Evolutionary conservation across 2,113 vertebrate genomes (phyloP).

Genomic region (Lichenostomus cassidix): DNA sequence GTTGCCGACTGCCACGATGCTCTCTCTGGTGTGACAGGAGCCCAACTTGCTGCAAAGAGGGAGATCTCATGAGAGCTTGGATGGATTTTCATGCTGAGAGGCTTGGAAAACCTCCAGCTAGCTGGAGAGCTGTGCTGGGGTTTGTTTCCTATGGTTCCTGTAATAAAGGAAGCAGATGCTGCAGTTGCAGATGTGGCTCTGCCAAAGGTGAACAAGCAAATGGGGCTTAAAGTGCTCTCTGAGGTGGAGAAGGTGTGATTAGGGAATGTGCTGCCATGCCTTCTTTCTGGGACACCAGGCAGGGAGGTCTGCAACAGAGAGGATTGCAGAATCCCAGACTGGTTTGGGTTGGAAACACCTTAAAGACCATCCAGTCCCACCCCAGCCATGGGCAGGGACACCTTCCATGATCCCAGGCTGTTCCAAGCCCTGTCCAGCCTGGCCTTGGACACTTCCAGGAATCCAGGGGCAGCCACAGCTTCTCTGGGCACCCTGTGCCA

Average conservation of each 20-base stretch:
- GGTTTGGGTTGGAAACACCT: not conserved
- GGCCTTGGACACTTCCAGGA: not conserved
- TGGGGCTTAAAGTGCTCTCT: not conserved
- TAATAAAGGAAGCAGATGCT: not conserved
- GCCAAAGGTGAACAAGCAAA: not conserved
- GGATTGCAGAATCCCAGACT: not conserved
- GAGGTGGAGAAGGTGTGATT: not conserved
- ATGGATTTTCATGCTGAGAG: not conserved
- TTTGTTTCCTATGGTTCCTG: accelerated
- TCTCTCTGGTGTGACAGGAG: not conserved
- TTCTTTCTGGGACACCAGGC: not conserved
- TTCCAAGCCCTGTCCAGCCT: not conserved
- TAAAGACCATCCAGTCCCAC: not conserved
- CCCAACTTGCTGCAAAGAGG: not conserved
- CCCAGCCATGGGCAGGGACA: not conserved
- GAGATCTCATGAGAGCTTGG: not conserved
- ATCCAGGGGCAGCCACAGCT: not conserved
- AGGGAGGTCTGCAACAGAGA: not conserved
- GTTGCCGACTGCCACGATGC: accelerated
- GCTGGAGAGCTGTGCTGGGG: not conserved
- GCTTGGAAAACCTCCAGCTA: not conserved
- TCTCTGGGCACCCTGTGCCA: not conserved
- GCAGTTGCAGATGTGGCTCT: not conserved
- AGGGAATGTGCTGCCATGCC: not conserved
- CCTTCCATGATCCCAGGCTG: not conserved